Conservation (phyloP, 1,140 invertebrate genomes). For the Megathymus violae region DNA sequence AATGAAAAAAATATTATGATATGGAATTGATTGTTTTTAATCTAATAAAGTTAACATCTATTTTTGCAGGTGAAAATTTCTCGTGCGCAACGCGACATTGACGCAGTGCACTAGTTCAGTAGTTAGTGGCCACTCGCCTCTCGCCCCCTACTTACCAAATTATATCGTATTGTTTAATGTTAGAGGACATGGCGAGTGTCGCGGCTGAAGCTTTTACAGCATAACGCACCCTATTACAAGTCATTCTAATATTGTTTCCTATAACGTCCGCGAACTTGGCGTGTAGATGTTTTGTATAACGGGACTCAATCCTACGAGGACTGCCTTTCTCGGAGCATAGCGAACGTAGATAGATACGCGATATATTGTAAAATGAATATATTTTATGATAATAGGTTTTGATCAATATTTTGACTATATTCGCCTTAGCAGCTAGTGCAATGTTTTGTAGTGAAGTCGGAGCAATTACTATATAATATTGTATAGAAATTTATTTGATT, state of each 20-base stretch:
- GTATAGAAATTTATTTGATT: slow-evolving; percentile 50
- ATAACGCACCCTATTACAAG: background rate
- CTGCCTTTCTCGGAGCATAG: slow-evolving; percentile 44
- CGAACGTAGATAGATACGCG: slow-evolving; percentile 55
- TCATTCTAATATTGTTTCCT: background rate
- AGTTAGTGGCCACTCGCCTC: background rate
- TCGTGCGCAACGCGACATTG: slow-evolving; percentile 95
- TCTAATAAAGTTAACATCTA: slow-evolving; percentile 29
- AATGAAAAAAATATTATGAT: too few species aligned
- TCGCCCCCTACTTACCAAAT: background rate
- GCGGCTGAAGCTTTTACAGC: background rate
- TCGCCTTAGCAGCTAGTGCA: slow-evolving; percentile 78
- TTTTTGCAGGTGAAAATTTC: slow-evolving; percentile 91
- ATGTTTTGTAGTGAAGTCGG: slow-evolving; percentile 52
- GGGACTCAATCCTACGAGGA: slow-evolving; percentile 19
- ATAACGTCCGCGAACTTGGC: background rate
- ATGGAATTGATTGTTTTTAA: background rate
- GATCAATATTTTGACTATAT: slow-evolving; percentile 52
- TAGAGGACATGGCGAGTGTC: background rate
- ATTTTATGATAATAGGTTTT: slow-evolving; percentile 67
- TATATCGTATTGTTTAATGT: background rate
- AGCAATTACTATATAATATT: slow-evolving; percentile 47
- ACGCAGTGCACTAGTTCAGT: slow-evolving; percentile 84
- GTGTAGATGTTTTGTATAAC: too few species aligned
- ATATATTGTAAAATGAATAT: slow-evolving; percentile 53